Evolutionary conservation across 2,113 vertebrate genomes (phyloP).

Genomic region (Callaeas wilsoni): DNA sequence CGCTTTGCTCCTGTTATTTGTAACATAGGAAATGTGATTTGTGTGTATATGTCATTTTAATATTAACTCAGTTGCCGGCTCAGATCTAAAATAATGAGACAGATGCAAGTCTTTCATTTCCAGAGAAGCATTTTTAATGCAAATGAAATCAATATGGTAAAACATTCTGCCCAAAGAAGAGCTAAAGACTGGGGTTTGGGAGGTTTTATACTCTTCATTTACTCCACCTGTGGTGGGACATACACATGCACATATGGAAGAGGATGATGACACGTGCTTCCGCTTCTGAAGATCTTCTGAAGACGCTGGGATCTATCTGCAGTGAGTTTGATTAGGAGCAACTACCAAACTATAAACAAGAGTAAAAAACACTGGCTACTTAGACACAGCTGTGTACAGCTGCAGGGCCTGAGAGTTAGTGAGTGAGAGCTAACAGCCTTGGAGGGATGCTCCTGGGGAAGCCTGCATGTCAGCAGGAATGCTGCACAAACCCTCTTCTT

Average conservation of each 20-base stretch:
- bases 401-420: background rate
- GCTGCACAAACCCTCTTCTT: background rate
- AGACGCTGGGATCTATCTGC: background rate
- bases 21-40: slow-evolving; percentile 28
- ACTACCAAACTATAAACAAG: background rate
- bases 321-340: slow-evolving; percentile 12
- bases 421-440: background rate
- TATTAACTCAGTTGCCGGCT: slow-evolving; percentile 9
- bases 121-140: background rate
- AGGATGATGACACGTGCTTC: background rate
- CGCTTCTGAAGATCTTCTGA: background rate
- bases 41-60: background rate
- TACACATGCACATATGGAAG: background rate
- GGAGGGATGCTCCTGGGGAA: background rate
- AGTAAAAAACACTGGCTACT: background rate
- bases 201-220: background rate
- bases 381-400: background rate
- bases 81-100: slow-evolving; percentile 23
- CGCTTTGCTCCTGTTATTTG: slow-evolving; percentile 3
- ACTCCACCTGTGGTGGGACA: background rate
- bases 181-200: background rate
- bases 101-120: background rate
- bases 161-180: background rate
- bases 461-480: background rate
- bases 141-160: background rate